These are phyloP conservation scores for Anthoscopus minutus DNA, from an alignment of 2,113 vertebrate genomes.

Conservation along the genomic window DNA sequence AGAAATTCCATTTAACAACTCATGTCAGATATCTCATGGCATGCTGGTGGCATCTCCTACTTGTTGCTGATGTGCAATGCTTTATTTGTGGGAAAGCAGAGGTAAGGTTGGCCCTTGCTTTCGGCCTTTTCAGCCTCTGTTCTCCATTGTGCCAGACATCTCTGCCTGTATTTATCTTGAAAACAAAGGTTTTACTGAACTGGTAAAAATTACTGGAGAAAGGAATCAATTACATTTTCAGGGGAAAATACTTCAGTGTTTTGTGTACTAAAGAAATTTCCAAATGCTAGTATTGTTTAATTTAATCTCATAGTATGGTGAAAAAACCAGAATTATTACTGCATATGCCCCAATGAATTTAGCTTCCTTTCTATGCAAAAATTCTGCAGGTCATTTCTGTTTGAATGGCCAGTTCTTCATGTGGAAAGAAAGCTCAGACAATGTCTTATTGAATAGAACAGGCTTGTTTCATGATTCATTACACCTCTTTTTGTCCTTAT, in stretches of 20 bases:
- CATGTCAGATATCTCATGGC: neutral
- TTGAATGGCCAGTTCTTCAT: conserved; percentile 32
- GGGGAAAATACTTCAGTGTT: neutral
- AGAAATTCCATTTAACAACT: neutral
- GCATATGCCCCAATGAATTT: neutral
- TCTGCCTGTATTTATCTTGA: neutral
- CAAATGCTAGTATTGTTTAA: conserved; percentile 16
- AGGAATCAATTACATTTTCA: neutral
- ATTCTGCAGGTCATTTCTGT: conserved; percentile 57
- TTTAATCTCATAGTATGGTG: neutral
- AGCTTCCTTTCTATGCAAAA: conserved; percentile 30
- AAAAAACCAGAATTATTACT: conserved; percentile 1
- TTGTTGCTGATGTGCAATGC: neutral
- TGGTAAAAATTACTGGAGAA: neutral
- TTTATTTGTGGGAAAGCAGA: neutral
- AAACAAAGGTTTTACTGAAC: neutral
- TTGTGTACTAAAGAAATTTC: neutral
- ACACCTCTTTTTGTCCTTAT: conserved; percentile 17
- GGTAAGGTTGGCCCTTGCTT: neutral
- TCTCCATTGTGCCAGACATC: neutral
- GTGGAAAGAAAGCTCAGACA: conserved; percentile 55
- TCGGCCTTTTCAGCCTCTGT: neutral
- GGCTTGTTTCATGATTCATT: conserved; percentile 64
- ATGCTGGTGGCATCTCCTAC: neutral
- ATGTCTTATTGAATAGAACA: conserved; percentile 48